Evolutionary conservation across 2,113 vertebrate species (phyloP).

Genomic region (Anolis sagrei): DNA sequence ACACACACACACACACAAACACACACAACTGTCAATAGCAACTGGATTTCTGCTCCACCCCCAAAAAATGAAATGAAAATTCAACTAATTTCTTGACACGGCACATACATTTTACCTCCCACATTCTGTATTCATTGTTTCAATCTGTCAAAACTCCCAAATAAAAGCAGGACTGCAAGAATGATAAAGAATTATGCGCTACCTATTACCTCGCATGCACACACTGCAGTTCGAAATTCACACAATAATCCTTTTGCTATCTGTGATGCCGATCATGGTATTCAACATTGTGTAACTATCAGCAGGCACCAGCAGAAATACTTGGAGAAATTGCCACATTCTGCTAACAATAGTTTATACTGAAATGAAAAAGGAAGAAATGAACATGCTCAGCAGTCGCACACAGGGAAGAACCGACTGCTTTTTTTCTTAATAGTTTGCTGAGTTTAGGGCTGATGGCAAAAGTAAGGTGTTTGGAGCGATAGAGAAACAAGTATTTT

Average conservation of each 20-base stretch:
- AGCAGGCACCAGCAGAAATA: neutral
- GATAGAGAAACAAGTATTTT: neutral
- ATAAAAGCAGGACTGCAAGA: neutral
- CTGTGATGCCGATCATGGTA: neutral
- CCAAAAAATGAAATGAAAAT: neutral
- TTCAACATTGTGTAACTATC: neutral
- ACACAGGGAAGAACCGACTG: neutral
- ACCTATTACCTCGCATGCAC: neutral
- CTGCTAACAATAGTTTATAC: neutral
- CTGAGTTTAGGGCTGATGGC: neutral
- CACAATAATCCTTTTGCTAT: neutral
- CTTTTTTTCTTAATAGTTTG: neutral
- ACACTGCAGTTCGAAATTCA: neutral
- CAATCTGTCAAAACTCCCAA: neutral
- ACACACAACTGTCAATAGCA: slow-evolving; percentile 15
- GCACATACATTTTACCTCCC: neutral
- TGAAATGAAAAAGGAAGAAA: neutral
- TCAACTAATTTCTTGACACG: neutral
- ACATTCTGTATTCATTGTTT: slow-evolving; percentile 5
- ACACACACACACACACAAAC: neutral
- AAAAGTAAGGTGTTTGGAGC: neutral
- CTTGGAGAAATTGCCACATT: neutral
- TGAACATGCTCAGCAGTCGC: neutral
- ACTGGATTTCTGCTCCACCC: neutral
- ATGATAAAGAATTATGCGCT: neutral